Evolutionary conservation across 2,113 vertebrate species (phyloP).

Genomic region (Gobio gobio): DNA sequence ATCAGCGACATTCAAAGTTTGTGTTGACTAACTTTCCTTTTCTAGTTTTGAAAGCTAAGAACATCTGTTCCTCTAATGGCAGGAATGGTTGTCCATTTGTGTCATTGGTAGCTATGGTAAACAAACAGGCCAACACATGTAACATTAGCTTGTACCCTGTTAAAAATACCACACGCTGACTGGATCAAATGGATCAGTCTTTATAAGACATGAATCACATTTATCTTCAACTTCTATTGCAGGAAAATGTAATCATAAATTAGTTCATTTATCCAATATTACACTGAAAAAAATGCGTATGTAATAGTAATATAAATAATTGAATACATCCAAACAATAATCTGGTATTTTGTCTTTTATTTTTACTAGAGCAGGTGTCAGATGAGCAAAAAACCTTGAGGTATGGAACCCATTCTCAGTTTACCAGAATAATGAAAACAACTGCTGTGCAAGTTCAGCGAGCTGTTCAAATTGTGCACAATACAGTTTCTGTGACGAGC

Average conservation of each 20-base stretch:
- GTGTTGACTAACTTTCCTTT: not conserved
- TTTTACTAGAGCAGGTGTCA: not conserved
- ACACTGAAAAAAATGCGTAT: not conserved
- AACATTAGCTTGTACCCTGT: conserved; percentile 26
- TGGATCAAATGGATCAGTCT: not conserved
- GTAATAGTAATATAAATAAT: not conserved
- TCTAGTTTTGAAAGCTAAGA: not conserved
- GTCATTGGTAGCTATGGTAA: conserved; percentile 45
- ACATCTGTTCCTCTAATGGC: conserved; percentile 60
- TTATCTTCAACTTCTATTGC: not conserved
- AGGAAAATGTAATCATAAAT: not conserved
- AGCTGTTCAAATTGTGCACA: not conserved
- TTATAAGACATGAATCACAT: not conserved
- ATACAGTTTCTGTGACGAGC: not conserved
- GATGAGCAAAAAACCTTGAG: not conserved
- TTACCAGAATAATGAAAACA: conserved; percentile 11
- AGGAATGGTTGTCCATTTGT: conserved; percentile 8
- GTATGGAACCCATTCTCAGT: conserved; percentile 3
- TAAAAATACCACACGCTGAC: conserved; percentile 50
- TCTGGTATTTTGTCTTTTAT: not conserved
- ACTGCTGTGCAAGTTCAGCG: not conserved
- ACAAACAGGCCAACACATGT: conserved; percentile 44
- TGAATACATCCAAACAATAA: not conserved
- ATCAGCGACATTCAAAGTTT: not conserved
- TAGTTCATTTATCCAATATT: not conserved